phyloP scores from a whole-genome alignment of 2,797 vertebrate species.

The Oryzias sinensis region DNA sequence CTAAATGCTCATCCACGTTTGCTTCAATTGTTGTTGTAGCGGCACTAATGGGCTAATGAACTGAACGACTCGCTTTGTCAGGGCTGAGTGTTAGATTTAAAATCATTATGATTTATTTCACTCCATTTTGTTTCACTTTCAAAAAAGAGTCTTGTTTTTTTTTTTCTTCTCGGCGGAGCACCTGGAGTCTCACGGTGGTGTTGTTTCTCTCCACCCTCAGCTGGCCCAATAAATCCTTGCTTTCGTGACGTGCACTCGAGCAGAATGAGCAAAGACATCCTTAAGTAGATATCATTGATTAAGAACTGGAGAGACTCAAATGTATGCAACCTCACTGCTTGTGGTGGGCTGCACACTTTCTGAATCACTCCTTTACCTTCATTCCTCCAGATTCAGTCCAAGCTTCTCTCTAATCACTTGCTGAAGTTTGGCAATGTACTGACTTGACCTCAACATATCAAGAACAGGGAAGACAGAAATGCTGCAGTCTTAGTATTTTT shows the following conservation, averaged over 20 bases:
- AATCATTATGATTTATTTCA: not conserved
- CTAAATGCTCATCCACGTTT: not conserved
- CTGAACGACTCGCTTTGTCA: not conserved
- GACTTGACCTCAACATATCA: conserved; percentile 7
- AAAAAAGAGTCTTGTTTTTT: not conserved
- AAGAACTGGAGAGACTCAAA: conserved; percentile 39
- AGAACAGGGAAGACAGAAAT: no score
- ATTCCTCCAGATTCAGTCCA: conserved; percentile 7
- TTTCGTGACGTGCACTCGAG: conserved; percentile 37
- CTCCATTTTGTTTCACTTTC: not conserved
- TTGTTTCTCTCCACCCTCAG: conserved; percentile 23
- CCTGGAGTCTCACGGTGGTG: conserved; percentile 20
- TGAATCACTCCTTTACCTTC: not conserved
- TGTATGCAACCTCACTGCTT: conserved; percentile 49
- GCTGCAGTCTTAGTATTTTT: no score
- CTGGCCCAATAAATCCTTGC: conserved; percentile 31
- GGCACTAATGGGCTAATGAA: not conserved
- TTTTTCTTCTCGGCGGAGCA: not conserved
- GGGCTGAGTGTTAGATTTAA: not conserved
- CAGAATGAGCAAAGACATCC: conserved; percentile 37
- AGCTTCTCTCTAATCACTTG: conserved; percentile 16
- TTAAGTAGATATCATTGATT: conserved; percentile 49
- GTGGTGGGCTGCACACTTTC: conserved; percentile 24
- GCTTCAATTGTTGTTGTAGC: not conserved
- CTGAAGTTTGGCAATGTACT: conserved; percentile 6